A percentile compares a stretch with the other conserved stretches of the same genome.
Evolutionary conservation across 1,140 invertebrate genomes (phyloP).

Genomic region (Cyrtorhinus lividipennis): DNA sequence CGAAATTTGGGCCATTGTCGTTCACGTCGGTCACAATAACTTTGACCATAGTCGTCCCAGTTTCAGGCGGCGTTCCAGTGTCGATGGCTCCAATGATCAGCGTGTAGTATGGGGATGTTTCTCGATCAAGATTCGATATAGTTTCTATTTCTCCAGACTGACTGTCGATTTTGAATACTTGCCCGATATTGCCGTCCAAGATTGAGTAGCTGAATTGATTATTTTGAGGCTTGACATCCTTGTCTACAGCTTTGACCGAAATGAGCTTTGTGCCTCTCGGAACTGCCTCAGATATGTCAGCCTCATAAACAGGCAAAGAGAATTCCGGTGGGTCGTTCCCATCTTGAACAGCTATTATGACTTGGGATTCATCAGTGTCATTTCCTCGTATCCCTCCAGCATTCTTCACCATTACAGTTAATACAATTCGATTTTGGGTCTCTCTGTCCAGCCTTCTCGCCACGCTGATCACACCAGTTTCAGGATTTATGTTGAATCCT

Average conservation of each 20-base stretch:
- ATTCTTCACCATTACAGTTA: conserved; percentile 91
- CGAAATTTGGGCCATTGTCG: conserved; percentile 82
- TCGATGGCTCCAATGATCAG: conserved; percentile 82
- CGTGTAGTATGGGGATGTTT: conserved; percentile 57
- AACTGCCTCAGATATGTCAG: conserved; percentile 61
- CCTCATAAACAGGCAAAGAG: conserved; percentile 54
- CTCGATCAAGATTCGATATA: conserved; percentile 59
- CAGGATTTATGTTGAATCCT: conserved; percentile 74
- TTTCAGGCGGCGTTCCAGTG: conserved; percentile 70
- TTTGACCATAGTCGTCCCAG: conserved; percentile 66
- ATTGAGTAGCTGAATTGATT: conserved; percentile 87
- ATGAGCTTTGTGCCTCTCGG: conserved; percentile 53
- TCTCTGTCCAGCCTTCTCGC: conserved; percentile 72
- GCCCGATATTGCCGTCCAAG: conserved; percentile 63
- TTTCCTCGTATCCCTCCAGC: conserved; percentile 80
- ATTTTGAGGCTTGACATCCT: conserved; percentile 79
- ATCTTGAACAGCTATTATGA: conserved; percentile 84
- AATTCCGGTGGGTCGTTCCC: conserved; percentile 93
- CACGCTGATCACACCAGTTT: conserved; percentile 70
- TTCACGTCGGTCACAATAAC: conserved; percentile 73
- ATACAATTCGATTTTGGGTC: conserved; percentile 73
- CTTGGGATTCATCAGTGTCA: conserved; percentile 87
- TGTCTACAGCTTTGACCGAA: conserved; percentile 73
- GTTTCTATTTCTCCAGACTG: conserved; percentile 70
- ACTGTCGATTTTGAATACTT: conserved; percentile 79